Evolutionary conservation across 2,888 invertebrate species (phyloP).

Genomic region (Drosophila yooni): DNA sequence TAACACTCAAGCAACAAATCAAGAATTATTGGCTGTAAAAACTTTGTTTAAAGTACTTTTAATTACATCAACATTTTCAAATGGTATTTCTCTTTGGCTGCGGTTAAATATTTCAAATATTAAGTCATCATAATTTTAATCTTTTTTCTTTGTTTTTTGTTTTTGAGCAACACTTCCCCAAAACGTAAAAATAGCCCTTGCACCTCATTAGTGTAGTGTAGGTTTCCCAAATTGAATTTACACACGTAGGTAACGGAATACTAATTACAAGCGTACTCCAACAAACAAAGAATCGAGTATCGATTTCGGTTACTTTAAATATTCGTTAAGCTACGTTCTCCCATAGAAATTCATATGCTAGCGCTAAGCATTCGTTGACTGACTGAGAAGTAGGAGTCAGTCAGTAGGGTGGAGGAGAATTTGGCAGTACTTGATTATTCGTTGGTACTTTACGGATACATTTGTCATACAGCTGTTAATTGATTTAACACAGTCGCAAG

Average conservation of each 20-base stretch:
- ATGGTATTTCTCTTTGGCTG: background rate
- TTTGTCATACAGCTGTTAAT: constrained; percentile 2
- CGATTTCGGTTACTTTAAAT: constrained; percentile 2
- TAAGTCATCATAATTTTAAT: background rate
- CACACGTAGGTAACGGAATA: constrained; percentile 4
- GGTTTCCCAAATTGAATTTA: background rate
- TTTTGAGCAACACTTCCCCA: background rate
- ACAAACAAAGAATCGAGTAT: constrained; percentile 6
- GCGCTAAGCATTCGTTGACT: background rate
- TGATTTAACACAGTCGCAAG: background rate
- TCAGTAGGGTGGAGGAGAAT: background rate
- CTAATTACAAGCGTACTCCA: constrained; percentile 1
- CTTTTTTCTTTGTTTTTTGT: background rate
- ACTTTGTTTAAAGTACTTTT: background rate
- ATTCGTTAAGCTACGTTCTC: background rate
- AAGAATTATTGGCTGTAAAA: background rate
- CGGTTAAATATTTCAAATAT: background rate
- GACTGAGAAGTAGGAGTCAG: background rate
- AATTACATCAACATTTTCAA: background rate
- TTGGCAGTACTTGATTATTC: constrained; percentile 2
- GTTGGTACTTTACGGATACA: background rate
- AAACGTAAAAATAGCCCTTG: background rate
- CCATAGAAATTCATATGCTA: background rate
- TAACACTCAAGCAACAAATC: background rate
- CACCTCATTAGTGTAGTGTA: background rate